Conservation (phyloP, 2,888 invertebrate genomes). For the Pherbina coryleti region DNA sequence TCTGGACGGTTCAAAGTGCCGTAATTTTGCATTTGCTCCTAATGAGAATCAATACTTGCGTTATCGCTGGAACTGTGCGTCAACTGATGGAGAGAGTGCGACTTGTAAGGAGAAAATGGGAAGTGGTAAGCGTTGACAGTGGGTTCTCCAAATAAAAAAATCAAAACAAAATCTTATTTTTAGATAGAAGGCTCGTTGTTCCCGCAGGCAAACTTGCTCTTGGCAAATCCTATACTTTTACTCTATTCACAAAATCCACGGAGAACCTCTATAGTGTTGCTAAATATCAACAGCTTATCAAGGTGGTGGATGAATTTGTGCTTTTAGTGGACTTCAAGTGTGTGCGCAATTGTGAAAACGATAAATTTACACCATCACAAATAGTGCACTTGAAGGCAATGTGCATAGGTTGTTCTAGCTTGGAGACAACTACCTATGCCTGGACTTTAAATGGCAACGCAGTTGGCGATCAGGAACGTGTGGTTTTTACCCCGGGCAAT, state of each 20-base stretch:
- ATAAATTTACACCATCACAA: constrained; percentile 42
- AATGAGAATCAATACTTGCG: constrained; percentile 42
- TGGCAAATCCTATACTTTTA: constrained; percentile 43
- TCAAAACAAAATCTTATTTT: not conserved
- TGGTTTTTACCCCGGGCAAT: constrained; percentile 39
- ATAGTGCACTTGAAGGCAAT: constrained; percentile 47
- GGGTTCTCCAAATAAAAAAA: not conserved
- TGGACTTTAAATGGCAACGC: constrained; percentile 26
- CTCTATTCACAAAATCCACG: constrained; percentile 44
- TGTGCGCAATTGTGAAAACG: constrained; percentile 49
- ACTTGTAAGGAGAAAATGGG: constrained; percentile 43
- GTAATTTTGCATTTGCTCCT: constrained; percentile 50
- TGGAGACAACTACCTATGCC: constrained; percentile 8
- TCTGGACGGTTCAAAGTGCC: constrained; percentile 50
- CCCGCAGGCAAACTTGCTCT: constrained; percentile 31
- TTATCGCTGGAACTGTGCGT: constrained; percentile 51
- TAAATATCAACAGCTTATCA: constrained; percentile 43
- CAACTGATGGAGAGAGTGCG: constrained; percentile 33
- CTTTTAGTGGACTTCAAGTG: constrained; percentile 48
- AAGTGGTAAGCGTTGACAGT: constrained; percentile 38
- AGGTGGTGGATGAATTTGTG: constrained; percentile 26
- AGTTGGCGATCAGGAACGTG: constrained; percentile 22
- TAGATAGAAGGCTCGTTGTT: constrained; percentile 23
- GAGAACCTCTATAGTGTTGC: constrained; percentile 43
- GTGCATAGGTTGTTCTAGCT: constrained; percentile 40